A percentile compares a stretch with the other conserved stretches of the same genome.
These are phyloP conservation scores for Zaprionus vittiger DNA, from an alignment of 1,140 invertebrate genomes.

Conservation along the genomic window DNA sequence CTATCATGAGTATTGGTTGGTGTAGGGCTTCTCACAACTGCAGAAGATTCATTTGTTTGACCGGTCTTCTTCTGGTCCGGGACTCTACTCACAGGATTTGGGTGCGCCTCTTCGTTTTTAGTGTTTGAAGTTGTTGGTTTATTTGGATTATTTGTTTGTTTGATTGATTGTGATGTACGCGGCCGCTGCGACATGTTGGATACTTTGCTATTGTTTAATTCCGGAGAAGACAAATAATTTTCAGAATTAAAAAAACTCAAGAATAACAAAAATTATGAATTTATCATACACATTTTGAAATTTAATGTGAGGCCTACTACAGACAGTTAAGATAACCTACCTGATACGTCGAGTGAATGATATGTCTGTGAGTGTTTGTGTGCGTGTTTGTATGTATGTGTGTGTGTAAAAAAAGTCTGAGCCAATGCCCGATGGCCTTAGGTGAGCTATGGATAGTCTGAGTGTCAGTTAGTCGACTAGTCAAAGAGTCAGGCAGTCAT, in stretches of 20 bases:
- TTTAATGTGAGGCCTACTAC: constrained; percentile 60
- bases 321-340: not conserved
- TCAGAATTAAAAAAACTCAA: not conserved
- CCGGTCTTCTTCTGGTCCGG: constrained; percentile 4
- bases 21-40: constrained; percentile 8
- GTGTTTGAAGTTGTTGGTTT: too few relatives aligned
- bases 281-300: constrained; percentile 34
- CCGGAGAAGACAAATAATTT: not conserved
- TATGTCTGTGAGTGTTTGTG: not conserved
- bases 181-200: constrained; percentile 54
- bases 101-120: not conserved
- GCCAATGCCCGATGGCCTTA: constrained; percentile 20
- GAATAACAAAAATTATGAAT: constrained; percentile 10
- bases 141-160: constrained; percentile 3
- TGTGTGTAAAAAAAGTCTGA: constrained; percentile 39
- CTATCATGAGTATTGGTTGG: constrained; percentile 50
- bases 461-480: constrained; percentile 42
- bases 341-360: not conserved
- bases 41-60: not conserved
- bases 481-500: constrained; percentile 46
- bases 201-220: not conserved
- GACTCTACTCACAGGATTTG: constrained; percentile 15
- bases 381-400: not conserved
- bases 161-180: not conserved
- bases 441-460: constrained; percentile 31